Percentiles rank a stretch among this genome's conserved stretches.
Conservation (phyloP, 2,113 vertebrate species). For the Heterochromis multidens region DNA sequence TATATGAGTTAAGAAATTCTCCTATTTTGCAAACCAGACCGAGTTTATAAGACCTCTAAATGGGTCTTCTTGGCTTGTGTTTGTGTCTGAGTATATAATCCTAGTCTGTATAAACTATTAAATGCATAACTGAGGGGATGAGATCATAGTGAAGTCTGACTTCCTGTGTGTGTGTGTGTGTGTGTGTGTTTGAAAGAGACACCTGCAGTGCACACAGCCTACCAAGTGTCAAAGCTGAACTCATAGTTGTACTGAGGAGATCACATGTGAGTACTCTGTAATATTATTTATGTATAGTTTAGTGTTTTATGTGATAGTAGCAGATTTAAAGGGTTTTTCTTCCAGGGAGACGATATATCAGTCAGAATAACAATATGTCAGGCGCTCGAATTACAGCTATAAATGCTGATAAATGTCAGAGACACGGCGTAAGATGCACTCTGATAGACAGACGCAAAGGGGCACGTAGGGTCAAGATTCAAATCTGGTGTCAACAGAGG, state of each 20-base stretch:
- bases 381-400: background rate
- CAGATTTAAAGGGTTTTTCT: background rate
- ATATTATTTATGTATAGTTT: background rate
- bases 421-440: background rate
- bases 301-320: background rate
- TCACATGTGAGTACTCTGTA: constrained; percentile 52
- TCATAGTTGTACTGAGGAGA: constrained; percentile 44
- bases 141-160: constrained; percentile 41
- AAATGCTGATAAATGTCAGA: background rate
- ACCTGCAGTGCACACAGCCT: constrained; percentile 13
- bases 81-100: background rate
- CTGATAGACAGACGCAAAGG: background rate
- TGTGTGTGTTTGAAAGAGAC: constrained; percentile 26
- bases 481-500: background rate
- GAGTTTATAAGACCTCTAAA: background rate
- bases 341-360: background rate
- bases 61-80: background rate
- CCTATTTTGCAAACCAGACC: background rate
- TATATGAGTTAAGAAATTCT: background rate
- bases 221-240: constrained; percentile 56
- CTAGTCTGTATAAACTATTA: background rate
- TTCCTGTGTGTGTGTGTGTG: constrained; percentile 56
- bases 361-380: background rate
- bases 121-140: background rate
- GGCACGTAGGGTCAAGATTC: background rate